Evolutionary conservation across 2,888 invertebrate species (phyloP).

Genomic region (Drosophila phalerata): DNA sequence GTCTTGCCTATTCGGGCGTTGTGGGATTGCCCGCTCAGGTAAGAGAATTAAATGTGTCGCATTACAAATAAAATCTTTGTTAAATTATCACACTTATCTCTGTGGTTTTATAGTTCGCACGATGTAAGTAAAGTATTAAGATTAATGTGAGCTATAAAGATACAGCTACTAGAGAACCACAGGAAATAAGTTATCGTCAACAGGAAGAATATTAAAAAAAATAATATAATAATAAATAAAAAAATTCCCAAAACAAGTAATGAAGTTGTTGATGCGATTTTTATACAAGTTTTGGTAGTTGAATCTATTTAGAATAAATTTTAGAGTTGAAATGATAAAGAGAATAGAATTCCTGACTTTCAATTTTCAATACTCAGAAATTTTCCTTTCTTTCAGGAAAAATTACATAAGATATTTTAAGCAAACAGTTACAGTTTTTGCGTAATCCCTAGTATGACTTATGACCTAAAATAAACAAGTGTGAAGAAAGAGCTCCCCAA

Average conservation of each 20-base stretch:
- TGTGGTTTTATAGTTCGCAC: conserved; percentile 11
- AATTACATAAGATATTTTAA: not conserved
- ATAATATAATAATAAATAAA: not conserved
- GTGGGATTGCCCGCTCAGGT: conserved; percentile 91
- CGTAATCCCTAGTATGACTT: too few relatives aligned
- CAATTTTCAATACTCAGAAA: not conserved
- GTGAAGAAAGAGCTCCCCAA: too few relatives aligned
- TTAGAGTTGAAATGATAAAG: too few relatives aligned
- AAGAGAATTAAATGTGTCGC: conserved; percentile 39
- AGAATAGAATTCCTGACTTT: too few relatives aligned
- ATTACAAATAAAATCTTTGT: not conserved
- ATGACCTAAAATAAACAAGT: too few relatives aligned
- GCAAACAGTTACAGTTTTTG: too few relatives aligned
- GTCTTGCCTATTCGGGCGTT: conserved; percentile 92
- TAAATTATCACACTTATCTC: conserved; percentile 15
- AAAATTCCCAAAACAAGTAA: not conserved
- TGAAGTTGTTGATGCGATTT: not conserved
- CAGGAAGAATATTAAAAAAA: not conserved
- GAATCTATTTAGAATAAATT: not conserved
- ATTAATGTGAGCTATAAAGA: not conserved
- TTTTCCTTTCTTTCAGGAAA: not conserved
- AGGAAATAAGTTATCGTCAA: not conserved
- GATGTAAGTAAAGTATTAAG: conserved; percentile 6
- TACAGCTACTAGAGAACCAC: not conserved
- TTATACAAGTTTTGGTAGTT: not conserved